Conservation (phyloP, 2,113 vertebrate species). For the Poeciliopsis retropinna region DNA sequence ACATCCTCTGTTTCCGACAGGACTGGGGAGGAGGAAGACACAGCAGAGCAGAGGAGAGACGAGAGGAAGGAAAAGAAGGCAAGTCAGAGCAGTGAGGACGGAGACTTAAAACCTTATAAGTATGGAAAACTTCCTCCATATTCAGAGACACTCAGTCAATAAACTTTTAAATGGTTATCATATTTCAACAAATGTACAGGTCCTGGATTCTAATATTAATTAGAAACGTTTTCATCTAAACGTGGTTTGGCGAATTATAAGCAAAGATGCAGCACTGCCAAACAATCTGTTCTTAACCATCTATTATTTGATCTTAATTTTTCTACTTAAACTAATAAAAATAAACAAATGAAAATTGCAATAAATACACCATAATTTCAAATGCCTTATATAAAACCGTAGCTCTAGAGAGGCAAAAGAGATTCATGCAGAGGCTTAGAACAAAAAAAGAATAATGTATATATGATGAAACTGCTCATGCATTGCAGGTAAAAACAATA, state of each 20-base stretch:
- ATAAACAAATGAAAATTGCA: neutral
- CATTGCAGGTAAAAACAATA: no score
- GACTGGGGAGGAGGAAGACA: neutral
- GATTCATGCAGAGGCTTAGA: neutral
- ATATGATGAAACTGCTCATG: no score
- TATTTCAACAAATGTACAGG: no score
- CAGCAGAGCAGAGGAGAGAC: neutral
- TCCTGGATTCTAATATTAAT: no score
- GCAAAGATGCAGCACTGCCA: neutral
- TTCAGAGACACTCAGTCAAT: no score
- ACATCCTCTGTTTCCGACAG: conserved; percentile 42
- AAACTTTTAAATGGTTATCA: no score
- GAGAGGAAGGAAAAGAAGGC: neutral
- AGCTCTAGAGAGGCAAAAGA: neutral
- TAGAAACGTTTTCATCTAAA: no score
- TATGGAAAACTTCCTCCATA: no score
- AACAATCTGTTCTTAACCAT: neutral
- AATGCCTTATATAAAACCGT: neutral
- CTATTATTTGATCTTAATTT: neutral
- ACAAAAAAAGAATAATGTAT: neutral
- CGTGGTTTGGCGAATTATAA: no score
- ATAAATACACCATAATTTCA: neutral
- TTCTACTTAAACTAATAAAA: neutral
- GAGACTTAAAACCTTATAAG: neutral
- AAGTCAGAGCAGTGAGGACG: neutral